Evolutionary conservation across 2,113 vertebrate species (phyloP).

Genomic region (Phaethornis superciliosus): DNA sequence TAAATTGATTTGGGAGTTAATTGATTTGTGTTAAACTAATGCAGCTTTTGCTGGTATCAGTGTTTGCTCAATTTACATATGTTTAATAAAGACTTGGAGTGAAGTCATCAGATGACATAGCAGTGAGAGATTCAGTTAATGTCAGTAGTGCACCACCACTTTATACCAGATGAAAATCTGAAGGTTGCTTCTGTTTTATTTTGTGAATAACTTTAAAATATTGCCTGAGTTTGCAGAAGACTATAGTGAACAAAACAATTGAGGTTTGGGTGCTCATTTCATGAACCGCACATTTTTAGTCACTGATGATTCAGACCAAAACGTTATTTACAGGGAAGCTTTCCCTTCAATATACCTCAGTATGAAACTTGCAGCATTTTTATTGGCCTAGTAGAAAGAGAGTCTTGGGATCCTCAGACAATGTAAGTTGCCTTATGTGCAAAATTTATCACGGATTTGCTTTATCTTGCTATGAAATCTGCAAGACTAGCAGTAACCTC

Average conservation of each 20-base stretch:
- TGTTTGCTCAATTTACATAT: background rate
- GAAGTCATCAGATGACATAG: background rate
- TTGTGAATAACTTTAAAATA: background rate
- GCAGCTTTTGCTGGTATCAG: background rate
- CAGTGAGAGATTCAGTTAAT: background rate
- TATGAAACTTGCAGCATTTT: background rate
- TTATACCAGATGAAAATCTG: background rate
- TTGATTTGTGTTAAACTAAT: background rate
- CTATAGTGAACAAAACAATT: background rate
- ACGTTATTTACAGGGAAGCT: background rate
- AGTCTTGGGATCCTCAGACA: background rate
- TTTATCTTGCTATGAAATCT: background rate
- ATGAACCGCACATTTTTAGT: background rate
- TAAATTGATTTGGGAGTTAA: constrained; percentile 16
- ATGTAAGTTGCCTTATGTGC: background rate
- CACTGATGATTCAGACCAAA: background rate
- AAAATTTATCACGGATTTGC: background rate
- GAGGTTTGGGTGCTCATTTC: background rate
- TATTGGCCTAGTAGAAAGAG: background rate
- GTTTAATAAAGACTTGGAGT: background rate
- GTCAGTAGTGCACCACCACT: background rate
- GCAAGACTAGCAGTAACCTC: background rate
- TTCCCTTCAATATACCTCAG: background rate
- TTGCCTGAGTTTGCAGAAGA: background rate
- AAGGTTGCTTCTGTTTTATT: background rate